Base-by-base conservation (phyloP, 2,113 vertebrate genomes). In the Semicossyphus pulcher region DNA sequence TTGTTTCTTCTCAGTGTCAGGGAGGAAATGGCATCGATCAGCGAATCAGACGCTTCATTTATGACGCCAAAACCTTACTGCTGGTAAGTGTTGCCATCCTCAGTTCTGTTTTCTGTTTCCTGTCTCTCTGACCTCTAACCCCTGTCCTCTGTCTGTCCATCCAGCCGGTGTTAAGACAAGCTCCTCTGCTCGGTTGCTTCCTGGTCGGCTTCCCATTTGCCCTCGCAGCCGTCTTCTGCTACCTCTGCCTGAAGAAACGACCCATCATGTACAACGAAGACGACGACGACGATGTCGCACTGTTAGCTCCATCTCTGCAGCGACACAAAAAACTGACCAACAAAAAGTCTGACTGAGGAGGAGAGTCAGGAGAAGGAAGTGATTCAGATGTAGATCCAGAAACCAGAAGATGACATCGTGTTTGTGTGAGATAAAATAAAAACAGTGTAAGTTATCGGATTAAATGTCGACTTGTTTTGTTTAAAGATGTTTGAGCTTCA, bases 1-100 rank as follows among this genome's bases (percentile, higher is more conserved):
- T 63, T 76, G 31, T 52, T 56, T 16, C 23, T 2, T 52, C 10
- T 69, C 52, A 88, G 89, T 28, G 44, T 71, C 95, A 94, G 37
- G 97, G 97, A 89, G 97, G 97, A 78, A 97, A 98, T 72, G 88
- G 94, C 58, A 66, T 96, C 70, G 42, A 84, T 57, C 97, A 97
- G 21, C 93, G 94, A 31, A 34, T 95, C 85, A 94, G 92, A 83
- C 95, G 97, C 84, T 70, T 95, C 39, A 21, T 93, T 39, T 96
- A 95, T 82, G 95, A 97, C 49, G 85, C 89, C 34, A 96, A 89
- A 64, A 90, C 90, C 48, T 94, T 94, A 1, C 61, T 99, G 62
- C 86, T 87, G 64, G 97, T 98, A 87, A 93, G 94, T 57, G 7
- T 6, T 28, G 37, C 86, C 18, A 21, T 20, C 23, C 3, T 64